Percentiles rank a stretch among this genome's conserved stretches.
Conservation (phyloP, 2,113 vertebrate species). For the Engraulis encrasicolus region DNA sequence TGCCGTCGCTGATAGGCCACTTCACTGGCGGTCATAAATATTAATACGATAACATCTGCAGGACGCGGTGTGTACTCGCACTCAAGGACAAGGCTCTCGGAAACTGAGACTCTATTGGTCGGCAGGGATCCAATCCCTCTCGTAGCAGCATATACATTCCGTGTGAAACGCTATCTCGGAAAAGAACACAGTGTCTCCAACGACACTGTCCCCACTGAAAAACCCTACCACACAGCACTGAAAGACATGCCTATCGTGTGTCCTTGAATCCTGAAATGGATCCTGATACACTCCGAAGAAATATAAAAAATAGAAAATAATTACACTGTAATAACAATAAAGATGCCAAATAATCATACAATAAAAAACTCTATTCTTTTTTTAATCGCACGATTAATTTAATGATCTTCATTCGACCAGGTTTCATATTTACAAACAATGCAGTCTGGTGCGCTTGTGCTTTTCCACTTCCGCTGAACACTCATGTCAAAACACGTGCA, state of each 20-base stretch:
- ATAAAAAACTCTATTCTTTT: no score
- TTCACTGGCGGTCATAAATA: neutral
- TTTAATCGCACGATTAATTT: neutral
- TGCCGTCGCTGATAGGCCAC: conserved; percentile 8
- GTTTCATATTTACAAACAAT: neutral
- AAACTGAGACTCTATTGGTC: conserved; percentile 4
- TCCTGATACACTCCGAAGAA: neutral
- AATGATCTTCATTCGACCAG: neutral
- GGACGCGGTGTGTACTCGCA: neutral
- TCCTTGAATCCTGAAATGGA: neutral
- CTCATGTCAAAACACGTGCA: conserved; percentile 15
- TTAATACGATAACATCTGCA: neutral
- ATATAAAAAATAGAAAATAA: neutral
- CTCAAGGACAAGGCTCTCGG: conserved; percentile 15
- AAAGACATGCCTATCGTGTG: neutral
- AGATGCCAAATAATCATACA: no score
- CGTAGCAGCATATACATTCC: neutral
- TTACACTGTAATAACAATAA: no score
- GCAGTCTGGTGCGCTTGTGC: neutral
- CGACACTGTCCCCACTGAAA: neutral
- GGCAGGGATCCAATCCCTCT: conserved; percentile 16
- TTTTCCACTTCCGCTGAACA: conserved; percentile 8
- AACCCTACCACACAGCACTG: neutral
- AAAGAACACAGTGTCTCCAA: conserved; percentile 15
- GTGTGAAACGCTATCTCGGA: neutral